Evolutionary conservation across 2,113 vertebrate species (phyloP).

Genomic region (Oryzias melastigma): DNA sequence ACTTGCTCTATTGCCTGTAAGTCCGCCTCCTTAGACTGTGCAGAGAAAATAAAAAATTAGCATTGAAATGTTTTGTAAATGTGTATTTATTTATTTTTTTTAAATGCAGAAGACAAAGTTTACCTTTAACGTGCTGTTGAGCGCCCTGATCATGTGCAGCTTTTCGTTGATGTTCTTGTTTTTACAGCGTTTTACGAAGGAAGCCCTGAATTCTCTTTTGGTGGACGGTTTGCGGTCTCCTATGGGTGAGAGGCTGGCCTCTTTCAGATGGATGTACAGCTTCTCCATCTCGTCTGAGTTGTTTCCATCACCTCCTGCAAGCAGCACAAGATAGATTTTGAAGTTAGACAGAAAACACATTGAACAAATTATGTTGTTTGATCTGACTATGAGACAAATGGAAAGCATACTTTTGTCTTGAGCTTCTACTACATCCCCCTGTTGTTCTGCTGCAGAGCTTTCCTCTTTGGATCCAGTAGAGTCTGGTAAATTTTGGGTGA

Average conservation of each 20-base stretch:
- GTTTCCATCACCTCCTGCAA: constrained; percentile 39
- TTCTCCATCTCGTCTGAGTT: constrained; percentile 91
- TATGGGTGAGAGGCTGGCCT: constrained; percentile 91
- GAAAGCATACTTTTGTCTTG: neutral
- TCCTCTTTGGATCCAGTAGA: constrained; percentile 35
- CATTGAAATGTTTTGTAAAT: no score
- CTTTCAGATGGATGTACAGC: constrained; percentile 90
- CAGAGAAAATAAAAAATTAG: neutral
- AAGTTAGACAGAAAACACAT: no score
- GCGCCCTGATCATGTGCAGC: constrained; percentile 88
- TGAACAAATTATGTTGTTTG: no score
- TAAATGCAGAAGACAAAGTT: neutral
- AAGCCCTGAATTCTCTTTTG: constrained; percentile 90
- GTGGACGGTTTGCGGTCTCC: constrained; percentile 91
- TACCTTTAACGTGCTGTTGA: constrained; percentile 98
- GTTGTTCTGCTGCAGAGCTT: constrained; percentile 23
- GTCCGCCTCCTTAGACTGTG: constrained; percentile 92
- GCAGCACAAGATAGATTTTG: neutral
- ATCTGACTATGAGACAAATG: neutral
- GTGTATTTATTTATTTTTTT: no score
- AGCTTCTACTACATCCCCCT: constrained; percentile 17
- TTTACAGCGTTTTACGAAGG: constrained; percentile 93
- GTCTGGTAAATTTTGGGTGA: constrained; percentile 46
- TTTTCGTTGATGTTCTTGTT: constrained; percentile 91
- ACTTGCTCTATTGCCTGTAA: constrained; percentile 88